Conservation (phyloP, 2,888 invertebrate species). For the Drosophila recens region DNA sequence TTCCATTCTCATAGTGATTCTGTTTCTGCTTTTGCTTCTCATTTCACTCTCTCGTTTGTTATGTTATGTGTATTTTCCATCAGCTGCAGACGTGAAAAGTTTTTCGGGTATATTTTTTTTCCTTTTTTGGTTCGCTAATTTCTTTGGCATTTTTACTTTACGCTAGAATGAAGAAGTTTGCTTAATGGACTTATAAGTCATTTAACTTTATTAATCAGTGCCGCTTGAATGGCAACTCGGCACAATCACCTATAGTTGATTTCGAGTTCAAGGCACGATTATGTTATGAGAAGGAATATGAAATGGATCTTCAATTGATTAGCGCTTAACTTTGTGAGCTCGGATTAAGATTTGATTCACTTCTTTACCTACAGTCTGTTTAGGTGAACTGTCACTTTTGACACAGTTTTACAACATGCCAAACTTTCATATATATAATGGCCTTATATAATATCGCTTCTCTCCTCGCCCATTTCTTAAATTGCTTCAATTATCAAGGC, state of each 20-base stretch:
- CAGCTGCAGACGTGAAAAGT: conserved; percentile 72
- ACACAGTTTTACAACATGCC: conserved; percentile 33
- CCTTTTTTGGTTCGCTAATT: conserved; percentile 63
- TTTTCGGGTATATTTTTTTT: conserved; percentile 12
- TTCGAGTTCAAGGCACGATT: conserved; percentile 41
- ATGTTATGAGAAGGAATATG: background rate
- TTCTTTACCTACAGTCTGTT: too few species aligned
- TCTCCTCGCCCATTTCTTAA: conserved; percentile 45
- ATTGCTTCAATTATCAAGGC: conserved; percentile 64
- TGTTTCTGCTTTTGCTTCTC: conserved; percentile 16
- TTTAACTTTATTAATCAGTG: conserved; percentile 76
- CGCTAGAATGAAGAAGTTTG: conserved; percentile 72
- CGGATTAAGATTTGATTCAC: conserved; percentile 6
- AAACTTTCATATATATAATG: conserved; percentile 26
- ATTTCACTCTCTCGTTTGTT: conserved; percentile 31
- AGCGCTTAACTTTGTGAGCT: background rate
- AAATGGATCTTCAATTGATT: conserved; percentile 16
- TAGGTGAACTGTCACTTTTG: conserved; percentile 10
- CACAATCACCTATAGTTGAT: conserved; percentile 18
- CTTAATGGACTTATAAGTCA: conserved; percentile 76
- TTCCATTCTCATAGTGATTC: conserved; percentile 9
- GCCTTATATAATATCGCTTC: conserved; percentile 5
- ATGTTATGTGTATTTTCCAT: conserved; percentile 71
- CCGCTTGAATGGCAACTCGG: conserved; percentile 58
- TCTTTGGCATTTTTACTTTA: conserved; percentile 70